Evolutionary conservation across 2,797 vertebrate species (phyloP).

Genomic region (Gambusia yucatana): DNA sequence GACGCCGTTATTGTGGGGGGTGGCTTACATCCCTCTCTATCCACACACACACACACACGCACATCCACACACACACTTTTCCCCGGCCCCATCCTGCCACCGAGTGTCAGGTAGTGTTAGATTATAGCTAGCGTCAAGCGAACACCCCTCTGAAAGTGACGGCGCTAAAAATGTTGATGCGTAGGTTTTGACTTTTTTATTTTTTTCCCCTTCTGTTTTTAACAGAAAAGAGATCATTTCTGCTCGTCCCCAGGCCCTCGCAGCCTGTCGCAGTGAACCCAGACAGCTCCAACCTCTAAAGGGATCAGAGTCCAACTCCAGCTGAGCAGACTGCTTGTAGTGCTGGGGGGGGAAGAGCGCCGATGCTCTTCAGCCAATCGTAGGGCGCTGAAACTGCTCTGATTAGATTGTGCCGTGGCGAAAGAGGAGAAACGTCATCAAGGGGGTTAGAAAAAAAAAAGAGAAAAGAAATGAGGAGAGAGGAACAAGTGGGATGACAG

Average conservation of each 20-base stretch:
- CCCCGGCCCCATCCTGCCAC: constrained; percentile 45
- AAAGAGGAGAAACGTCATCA: constrained; percentile 7
- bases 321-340: constrained; percentile 53
- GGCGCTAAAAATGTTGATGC: constrained; percentile 48
- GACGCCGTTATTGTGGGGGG: constrained; percentile 46
- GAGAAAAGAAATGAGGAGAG: constrained; percentile 27
- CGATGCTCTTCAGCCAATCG: constrained; percentile 53
- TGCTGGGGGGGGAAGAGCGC: constrained; percentile 34
- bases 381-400: constrained; percentile 48
- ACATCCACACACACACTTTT: constrained; percentile 15
- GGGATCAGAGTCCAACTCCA: constrained; percentile 61
- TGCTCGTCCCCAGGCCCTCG: constrained; percentile 29
- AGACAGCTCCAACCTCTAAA: constrained; percentile 33
- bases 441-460: constrained; percentile 30
- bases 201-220: neutral
- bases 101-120: constrained; percentile 59
- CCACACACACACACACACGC: neutral
- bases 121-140: constrained; percentile 51
- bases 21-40: constrained; percentile 35
- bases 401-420: constrained; percentile 53
- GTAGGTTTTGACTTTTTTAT: constrained; percentile 44
- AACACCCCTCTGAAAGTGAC: constrained; percentile 23
- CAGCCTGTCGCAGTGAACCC: constrained; percentile 14
- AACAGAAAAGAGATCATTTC: neutral
- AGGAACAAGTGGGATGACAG: constrained; percentile 48